Evolutionary conservation across 2,888 invertebrate species (phyloP).

Genomic region (Ernsta delagoae): DNA sequence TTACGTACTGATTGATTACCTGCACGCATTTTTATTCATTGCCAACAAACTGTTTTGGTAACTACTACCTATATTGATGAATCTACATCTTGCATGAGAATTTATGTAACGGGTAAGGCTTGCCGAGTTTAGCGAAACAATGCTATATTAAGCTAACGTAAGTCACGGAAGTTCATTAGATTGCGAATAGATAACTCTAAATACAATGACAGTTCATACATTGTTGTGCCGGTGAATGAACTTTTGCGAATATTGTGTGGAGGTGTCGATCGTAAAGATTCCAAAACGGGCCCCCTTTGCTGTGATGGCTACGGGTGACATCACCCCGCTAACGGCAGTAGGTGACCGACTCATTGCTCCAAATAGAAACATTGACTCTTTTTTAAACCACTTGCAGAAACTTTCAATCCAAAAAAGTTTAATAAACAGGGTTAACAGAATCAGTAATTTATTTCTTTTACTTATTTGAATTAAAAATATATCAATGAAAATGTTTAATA

Average conservation of each 20-base stretch:
- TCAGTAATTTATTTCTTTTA: too few relatives aligned
- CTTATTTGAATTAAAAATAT: too few relatives aligned
- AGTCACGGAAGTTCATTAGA: conserved; percentile 49
- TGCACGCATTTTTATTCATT: neutral
- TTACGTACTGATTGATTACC: conserved; percentile 24
- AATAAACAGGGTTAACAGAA: too few relatives aligned
- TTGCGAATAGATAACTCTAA: conserved; percentile 61
- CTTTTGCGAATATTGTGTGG: conserved; percentile 74
- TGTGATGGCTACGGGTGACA: conserved; percentile 58
- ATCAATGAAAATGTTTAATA: too few relatives aligned
- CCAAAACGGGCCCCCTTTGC: conserved; percentile 71
- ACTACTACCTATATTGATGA: neutral
- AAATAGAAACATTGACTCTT: conserved; percentile 50
- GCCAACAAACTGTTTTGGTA: neutral
- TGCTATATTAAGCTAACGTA: conserved; percentile 14
- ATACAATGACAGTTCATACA: conserved; percentile 50
- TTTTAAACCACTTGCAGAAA: neutral
- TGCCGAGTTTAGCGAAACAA: conserved; percentile 26
- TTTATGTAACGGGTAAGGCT: conserved; percentile 30
- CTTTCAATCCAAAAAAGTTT: too few relatives aligned
- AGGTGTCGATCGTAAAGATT: conserved; percentile 79
- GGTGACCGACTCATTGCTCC: conserved; percentile 55
- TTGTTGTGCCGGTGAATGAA: conserved; percentile 74
- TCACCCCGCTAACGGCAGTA: conserved; percentile 38
- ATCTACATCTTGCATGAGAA: conserved; percentile 7